Evolutionary conservation across 2,113 vertebrate genomes (phyloP).

Genomic region (Lampris megalopsis): DNA sequence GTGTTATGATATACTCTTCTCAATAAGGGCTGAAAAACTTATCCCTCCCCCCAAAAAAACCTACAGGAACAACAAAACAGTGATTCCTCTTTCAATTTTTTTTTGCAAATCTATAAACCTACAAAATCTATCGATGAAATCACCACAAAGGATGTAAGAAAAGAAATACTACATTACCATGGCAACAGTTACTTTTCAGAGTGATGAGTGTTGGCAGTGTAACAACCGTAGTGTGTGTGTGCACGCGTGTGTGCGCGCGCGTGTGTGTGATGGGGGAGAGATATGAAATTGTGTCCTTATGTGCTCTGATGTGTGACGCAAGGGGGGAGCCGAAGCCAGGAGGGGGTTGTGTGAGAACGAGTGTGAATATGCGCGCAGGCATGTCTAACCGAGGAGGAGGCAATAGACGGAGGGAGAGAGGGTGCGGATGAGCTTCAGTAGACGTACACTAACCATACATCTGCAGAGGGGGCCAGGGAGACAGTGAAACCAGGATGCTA

Average conservation of each 20-base stretch:
- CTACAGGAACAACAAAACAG: too few relatives aligned
- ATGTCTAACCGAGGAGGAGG: not conserved
- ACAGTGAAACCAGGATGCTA: too few relatives aligned
- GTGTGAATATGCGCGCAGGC: not conserved
- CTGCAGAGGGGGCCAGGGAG: too few relatives aligned
- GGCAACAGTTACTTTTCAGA: conserved; percentile 54
- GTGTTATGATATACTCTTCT: too few relatives aligned
- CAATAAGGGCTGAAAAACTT: too few relatives aligned
- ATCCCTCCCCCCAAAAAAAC: too few relatives aligned
- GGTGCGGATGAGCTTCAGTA: not conserved
- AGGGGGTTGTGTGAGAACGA: not conserved
- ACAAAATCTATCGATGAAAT: not conserved
- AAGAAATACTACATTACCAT: conserved; percentile 48
- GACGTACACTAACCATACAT: not conserved
- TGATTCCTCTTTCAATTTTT: too few relatives aligned
- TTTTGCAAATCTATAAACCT: too few relatives aligned
- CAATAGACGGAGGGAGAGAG: not conserved
- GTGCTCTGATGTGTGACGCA: too few relatives aligned
- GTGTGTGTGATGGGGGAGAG: not conserved
- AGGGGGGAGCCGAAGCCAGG: not conserved
- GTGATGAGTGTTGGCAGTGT: conserved; percentile 36
- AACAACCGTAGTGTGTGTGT: conserved; percentile 6
- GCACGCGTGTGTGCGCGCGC: conserved; percentile 2
- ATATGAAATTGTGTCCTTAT: not conserved
- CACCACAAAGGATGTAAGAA: not conserved